Evolutionary conservation across 2,797 vertebrate genomes (phyloP), one percentile per base, ranked within the genome.

Genomic region (Aulostomus chinensis): DNA sequence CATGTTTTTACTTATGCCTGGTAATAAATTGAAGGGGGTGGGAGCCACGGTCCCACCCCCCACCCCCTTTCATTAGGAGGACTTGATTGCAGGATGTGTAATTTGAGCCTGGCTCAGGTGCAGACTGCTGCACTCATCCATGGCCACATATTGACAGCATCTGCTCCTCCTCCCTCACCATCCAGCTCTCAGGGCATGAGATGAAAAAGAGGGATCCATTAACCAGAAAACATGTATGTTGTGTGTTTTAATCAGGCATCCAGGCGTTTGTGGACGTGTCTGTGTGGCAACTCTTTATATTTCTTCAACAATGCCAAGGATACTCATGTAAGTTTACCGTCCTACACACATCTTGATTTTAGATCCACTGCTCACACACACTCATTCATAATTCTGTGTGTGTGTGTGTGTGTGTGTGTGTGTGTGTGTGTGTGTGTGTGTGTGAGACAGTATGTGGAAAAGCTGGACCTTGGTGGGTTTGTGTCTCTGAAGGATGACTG

Each of bases 221-320:
- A 56, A 34, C 63, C 58, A 46, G 52, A 71, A 12, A 15, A 10
- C 34, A 21, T 16, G 25, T 18, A 6, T 25, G 10, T 10, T 30
- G n/a, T 62, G 12, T 68, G 9, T 2, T 24, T 40, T 14, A 1
- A 10, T 5, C 82, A 94, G 94, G 91, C 85, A 1, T 92, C 90
- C 69, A 91, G 76, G 53, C 90, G 90, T 52, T 76, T 92, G 66
- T 94, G 94, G 95, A 91, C 92, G 0, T 92, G 93, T 29, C 86
- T 96, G 25, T 91, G 88, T 50, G 95, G 94, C 9, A 91, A 92
- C 64, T 78, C 86, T 0, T 80, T 96, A 32, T 91, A 84, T 78
- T 96, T 96, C 86, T 94, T 93, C 79, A 84, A 87, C 7, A 91
- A 85, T 18, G 83, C 86, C 21, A 91, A 89, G 74, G 93, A 95